phyloP scores from a whole-genome alignment of 2,888 invertebrate species.

The Calameuta idolon region DNA sequence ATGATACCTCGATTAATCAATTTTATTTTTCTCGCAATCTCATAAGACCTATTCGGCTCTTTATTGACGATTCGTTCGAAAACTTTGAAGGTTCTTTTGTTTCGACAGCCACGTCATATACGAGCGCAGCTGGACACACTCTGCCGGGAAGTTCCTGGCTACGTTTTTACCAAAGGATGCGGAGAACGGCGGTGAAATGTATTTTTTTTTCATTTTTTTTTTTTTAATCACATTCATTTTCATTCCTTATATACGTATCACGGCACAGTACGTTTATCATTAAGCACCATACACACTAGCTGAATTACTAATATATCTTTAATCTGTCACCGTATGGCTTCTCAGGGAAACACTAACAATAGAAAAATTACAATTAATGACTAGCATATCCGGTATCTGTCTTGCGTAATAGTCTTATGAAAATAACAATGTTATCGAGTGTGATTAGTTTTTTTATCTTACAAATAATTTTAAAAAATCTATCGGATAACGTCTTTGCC shows the following conservation, averaged over 20 bases:
- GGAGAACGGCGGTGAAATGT: neutral
- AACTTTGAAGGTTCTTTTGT: constrained; percentile 1
- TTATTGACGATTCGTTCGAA: neutral
- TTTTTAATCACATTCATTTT: neutral
- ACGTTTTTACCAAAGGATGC: neutral
- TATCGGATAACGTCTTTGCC: neutral
- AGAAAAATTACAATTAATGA: neutral
- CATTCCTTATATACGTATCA: neutral
- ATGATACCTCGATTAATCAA: neutral
- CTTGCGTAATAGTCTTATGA: neutral
- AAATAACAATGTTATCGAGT: neutral
- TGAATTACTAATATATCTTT: neutral
- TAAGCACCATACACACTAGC: neutral
- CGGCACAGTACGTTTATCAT: neutral
- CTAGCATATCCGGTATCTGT: neutral
- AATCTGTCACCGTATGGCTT: neutral
- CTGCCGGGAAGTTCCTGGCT: neutral
- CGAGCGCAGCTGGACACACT: neutral
- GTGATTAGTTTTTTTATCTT: neutral
- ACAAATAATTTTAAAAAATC: neutral
- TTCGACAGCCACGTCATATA: constrained; percentile 2
- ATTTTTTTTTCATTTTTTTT: neutral
- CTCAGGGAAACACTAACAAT: neutral
- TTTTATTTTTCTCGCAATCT: neutral
- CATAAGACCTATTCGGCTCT: neutral